A percentile compares a stretch with the other conserved stretches of the same genome.
Conservation (phyloP, 2,113 vertebrate genomes). For the Phylloscopus trochilus region DNA sequence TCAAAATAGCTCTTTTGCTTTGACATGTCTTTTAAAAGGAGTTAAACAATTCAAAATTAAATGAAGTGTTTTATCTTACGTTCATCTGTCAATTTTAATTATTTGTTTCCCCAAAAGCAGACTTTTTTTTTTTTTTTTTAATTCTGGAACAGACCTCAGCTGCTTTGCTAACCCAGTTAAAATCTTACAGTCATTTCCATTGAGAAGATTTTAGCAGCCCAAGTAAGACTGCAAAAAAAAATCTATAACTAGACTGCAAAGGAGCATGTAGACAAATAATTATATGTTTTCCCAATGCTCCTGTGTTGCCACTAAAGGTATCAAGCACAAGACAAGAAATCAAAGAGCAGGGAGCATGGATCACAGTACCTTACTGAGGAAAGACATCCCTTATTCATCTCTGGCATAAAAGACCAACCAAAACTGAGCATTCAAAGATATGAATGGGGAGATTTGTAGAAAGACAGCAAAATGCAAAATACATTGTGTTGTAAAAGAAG, state of each 20-base stretch:
- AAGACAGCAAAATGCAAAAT: conserved; percentile 17
- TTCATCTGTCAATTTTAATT: background rate
- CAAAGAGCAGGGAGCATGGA: background rate
- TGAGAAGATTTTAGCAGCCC: background rate
- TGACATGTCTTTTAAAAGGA: background rate
- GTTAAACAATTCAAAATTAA: background rate
- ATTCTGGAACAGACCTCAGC: background rate
- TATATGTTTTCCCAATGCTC: background rate
- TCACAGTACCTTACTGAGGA: background rate
- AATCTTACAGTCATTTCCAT: background rate
- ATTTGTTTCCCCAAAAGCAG: background rate
- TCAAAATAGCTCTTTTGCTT: background rate
- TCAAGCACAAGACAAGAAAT: background rate
- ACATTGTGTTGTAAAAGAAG: background rate
- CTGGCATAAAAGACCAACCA: background rate
- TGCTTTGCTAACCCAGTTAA: background rate
- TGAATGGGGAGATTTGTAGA: background rate
- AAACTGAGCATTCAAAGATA: background rate
- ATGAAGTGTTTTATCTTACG: background rate
- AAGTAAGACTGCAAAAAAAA: background rate
- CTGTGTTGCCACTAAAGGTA: background rate
- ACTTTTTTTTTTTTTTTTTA: background rate
- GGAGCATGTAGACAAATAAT: background rate
- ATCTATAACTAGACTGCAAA: background rate
- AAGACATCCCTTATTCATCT: background rate